phyloP scores from a whole-genome alignment of 1,140 invertebrate genomes.

The Sinella curviseta region DNA sequence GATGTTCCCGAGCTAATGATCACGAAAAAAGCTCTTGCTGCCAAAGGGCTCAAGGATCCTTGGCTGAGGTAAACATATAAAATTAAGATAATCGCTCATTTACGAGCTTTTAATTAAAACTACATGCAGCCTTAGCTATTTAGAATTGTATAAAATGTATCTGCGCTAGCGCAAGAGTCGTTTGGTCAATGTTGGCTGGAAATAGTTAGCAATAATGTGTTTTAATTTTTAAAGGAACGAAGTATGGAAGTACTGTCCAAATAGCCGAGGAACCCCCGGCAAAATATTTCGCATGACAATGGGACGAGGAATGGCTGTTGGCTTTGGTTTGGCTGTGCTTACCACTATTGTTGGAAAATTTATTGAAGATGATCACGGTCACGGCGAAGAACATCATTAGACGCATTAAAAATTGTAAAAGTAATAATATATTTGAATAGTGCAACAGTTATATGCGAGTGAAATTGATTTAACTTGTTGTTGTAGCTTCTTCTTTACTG shows the following conservation, averaged over 20 bases:
- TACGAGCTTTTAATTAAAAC: too few species aligned
- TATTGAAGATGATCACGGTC: slow-evolving; percentile 55
- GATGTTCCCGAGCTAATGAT: slow-evolving; percentile 64
- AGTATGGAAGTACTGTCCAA: slow-evolving; percentile 70
- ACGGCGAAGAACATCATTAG: slow-evolving; percentile 56
- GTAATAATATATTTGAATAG: neutral
- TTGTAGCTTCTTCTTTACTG: too few species aligned
- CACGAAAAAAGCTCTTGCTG: slow-evolving; percentile 64
- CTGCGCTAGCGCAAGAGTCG: neutral
- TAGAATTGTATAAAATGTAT: slow-evolving; percentile 21
- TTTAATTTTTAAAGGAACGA: slow-evolving; percentile 65
- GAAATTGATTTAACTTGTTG: too few species aligned
- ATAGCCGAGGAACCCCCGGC: slow-evolving; percentile 56
- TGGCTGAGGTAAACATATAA: slow-evolving; percentile 77
- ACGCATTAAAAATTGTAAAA: neutral
- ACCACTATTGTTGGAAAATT: slow-evolving; percentile 62
- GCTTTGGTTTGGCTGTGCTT: slow-evolving; percentile 64
- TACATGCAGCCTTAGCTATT: too few species aligned
- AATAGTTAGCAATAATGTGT: neutral
- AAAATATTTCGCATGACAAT: slow-evolving; percentile 54
- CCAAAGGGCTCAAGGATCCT: slow-evolving; percentile 74
- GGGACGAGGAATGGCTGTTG: slow-evolving; percentile 64
- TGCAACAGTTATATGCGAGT: neutral
- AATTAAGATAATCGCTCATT: too few species aligned
- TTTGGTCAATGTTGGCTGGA: slow-evolving; percentile 11